Evolutionary conservation across 2,797 vertebrate genomes (phyloP), one percentile per base, ranked within the genome.

Genomic region (Brotula barbata): DNA sequence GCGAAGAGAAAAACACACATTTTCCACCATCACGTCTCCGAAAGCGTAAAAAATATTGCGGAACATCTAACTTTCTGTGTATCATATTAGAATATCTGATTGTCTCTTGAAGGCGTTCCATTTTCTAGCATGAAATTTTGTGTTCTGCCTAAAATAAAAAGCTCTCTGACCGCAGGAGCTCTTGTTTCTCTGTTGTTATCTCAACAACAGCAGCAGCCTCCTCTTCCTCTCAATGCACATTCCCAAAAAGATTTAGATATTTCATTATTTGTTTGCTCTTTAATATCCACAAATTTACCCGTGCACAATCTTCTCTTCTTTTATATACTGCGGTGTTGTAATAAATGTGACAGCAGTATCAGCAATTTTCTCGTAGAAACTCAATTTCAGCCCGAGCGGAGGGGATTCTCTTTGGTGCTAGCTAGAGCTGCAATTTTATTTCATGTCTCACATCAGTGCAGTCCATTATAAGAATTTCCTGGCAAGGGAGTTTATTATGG

Each of bases 401-500:
- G 7, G 37, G 23, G 22, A 62, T 64, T 55, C 63, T 70, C 56
- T 44, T 16, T 9, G 57, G 39, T 48, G 61, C 31, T 64, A 6
- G 11, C 56, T 41, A 15, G 19, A 15, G 60, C 55, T 65, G 43
- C 46, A 64, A 2, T 64, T 51, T 50, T 17, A 23, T 17, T 19
- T 16, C 44, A 51, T 19, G 14, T 74, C 58, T 61, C 62, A 67
- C 59, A 62, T 71, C 57, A 8, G 17, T 17, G 7, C 42, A 49
- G 73, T 51, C 50, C 55, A 78, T 81, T 73, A 70, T 25, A 25
- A 49, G 45, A 36, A 60, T 66, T 62, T 54, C 20, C 49, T 61
- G 66, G 55, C 44, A 42, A 48, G 63, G 46, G 73, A 62, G 50
- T 78, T 72, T 69, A 82, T 83, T 71, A 76, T 1, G 3, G n/a